Conservation (phyloP, 2,888 invertebrate genomes). For the Mesoligia furuncula region DNA sequence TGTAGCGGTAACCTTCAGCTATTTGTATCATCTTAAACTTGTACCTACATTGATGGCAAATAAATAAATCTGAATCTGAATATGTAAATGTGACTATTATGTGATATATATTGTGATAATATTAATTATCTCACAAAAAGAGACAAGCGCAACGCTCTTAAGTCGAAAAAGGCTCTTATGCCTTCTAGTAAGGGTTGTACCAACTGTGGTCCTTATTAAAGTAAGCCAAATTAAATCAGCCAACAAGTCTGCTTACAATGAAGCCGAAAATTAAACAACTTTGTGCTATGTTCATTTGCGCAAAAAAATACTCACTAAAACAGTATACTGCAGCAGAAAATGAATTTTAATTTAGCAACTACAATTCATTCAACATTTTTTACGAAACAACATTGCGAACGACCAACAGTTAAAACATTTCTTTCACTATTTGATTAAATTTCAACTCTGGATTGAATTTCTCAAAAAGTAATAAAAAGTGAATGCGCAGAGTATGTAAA, state of each 20-base stretch:
- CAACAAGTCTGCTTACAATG: not conserved
- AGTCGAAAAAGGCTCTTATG: not conserved
- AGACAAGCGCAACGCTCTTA: no score
- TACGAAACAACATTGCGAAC: conserved; percentile 23
- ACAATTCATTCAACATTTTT: conserved; percentile 29
- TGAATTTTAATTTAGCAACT: conserved; percentile 38
- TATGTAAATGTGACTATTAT: no score
- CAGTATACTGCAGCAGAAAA: conserved; percentile 7
- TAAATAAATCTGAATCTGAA: no score
- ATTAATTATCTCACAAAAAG: not conserved
- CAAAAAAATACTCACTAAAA: not conserved
- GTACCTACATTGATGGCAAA: no score
- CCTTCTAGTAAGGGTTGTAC: not conserved
- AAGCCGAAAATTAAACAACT: not conserved
- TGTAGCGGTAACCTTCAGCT: no score
- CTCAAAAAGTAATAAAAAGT: conserved; percentile 52
- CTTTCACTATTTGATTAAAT: conserved; percentile 45
- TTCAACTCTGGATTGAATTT: conserved; percentile 53
- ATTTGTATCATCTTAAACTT: no score
- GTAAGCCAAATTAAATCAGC: not conserved
- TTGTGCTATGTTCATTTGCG: not conserved
- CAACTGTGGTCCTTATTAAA: not conserved
- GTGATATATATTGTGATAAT: not conserved
- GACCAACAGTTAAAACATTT: conserved; percentile 31
- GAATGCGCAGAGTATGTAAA: conserved; percentile 63